Evolutionary conservation across 2,113 vertebrate species (phyloP).

Genomic region (Rhinogobius similis): DNA sequence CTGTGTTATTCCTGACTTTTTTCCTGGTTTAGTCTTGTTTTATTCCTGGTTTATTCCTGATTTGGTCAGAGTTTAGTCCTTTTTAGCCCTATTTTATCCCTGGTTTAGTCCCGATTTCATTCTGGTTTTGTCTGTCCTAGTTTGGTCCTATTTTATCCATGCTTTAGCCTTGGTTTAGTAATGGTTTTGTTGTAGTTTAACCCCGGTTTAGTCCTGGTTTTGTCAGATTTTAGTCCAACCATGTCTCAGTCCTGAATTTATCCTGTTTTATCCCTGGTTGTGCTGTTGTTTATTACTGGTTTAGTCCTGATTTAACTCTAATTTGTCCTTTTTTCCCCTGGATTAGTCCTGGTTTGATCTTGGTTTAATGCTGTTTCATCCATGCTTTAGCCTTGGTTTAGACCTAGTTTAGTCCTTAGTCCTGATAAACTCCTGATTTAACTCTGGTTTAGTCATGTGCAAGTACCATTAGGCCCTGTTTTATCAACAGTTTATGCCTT

Average conservation of each 20-base stretch:
- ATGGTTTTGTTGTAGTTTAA: not conserved
- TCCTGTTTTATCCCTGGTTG: not conserved
- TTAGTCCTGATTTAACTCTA: not conserved
- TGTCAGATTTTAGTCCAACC: no score
- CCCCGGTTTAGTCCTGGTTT: not conserved
- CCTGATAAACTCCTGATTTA: not conserved
- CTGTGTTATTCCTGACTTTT: no score
- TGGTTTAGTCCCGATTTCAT: not conserved
- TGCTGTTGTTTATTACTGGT: not conserved
- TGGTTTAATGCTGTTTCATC: not conserved
- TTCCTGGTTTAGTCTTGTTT: not conserved
- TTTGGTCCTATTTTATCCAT: no score
- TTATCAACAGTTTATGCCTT: no score
- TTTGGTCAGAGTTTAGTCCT: not conserved
- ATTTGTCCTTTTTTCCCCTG: not conserved
- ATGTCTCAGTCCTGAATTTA: not conserved
- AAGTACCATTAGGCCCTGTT: no score
- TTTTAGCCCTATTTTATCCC: not conserved
- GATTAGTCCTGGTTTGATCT: not conserved
- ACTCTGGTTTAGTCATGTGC: not conserved
- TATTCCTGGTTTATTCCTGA: not conserved
- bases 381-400: not conserved
- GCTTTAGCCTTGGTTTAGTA: not conserved
- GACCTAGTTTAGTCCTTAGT: not conserved
- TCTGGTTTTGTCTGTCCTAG: not conserved